phyloP scores from a whole-genome alignment of 2,888 invertebrate species.

The Rotaria sp. region DNA sequence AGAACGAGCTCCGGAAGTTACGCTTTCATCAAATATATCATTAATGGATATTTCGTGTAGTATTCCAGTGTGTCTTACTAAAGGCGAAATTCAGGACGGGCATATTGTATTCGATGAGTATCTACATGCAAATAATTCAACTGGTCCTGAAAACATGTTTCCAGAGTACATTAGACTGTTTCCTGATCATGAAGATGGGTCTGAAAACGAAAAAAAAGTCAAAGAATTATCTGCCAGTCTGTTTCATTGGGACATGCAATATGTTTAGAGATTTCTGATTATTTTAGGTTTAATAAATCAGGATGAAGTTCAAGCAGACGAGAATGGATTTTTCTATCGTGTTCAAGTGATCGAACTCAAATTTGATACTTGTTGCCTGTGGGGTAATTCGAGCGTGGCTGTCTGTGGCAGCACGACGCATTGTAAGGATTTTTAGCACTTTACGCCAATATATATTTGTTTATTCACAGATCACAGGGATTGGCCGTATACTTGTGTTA shows the following conservation, averaged over 20 bases:
- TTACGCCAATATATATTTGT: not conserved
- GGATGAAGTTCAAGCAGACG: not conserved
- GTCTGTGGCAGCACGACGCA: not conserved
- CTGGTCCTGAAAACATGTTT: not conserved
- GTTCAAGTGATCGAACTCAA: fast-evolving
- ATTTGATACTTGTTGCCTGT: not conserved
- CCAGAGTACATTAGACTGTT: not conserved
- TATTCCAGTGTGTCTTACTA: not conserved
- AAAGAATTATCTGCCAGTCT: too few relatives aligned
- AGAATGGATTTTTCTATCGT: not conserved
- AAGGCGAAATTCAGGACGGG: not conserved
- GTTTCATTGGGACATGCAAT: not conserved
- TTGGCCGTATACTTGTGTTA: not conserved
- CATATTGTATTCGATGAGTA: not conserved
- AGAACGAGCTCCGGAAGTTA: not conserved
- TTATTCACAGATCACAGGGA: not conserved
- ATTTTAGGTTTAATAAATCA: not conserved
- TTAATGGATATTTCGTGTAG: not conserved
- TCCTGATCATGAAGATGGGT: not conserved
- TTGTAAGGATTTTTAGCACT: not conserved
- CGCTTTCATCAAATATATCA: not conserved
- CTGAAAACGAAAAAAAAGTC: not conserved
- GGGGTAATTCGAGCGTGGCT: not conserved
- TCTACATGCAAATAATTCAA: not conserved
- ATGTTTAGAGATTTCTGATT: not conserved